These are phyloP conservation scores for Oreonectes daqikongensis DNA, from an alignment of 2,797 vertebrate genomes.

Conservation along the genomic window DNA sequence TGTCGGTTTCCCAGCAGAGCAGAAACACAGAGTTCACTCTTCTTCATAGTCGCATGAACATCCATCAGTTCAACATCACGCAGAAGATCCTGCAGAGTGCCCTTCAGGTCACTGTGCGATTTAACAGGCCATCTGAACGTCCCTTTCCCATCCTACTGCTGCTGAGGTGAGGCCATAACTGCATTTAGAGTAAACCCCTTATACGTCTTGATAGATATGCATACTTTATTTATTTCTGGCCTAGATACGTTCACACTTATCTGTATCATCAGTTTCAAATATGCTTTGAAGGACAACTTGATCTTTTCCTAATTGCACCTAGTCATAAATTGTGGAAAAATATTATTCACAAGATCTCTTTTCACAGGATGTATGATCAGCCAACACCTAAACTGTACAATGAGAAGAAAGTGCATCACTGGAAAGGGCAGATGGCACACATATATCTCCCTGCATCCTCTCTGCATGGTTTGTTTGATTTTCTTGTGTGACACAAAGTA, in stretches of 20 bases:
- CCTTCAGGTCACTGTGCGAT: conserved; percentile 73
- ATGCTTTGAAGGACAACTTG: no score
- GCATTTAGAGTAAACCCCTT: not conserved
- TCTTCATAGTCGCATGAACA: conserved; percentile 65
- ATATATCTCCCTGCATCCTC: conserved; percentile 71
- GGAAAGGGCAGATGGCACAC: conserved; percentile 65
- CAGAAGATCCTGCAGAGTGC: conserved; percentile 68
- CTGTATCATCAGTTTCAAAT: no score
- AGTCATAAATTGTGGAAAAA: not conserved
- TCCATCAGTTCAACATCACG: conserved; percentile 77
- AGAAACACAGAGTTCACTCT: conserved; percentile 58
- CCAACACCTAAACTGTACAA: conserved; percentile 79
- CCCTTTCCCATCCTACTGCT: conserved; percentile 81
- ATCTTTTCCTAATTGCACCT: no score
- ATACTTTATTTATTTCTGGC: no score
- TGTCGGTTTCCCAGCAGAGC: conserved; percentile 56
- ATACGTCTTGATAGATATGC: no score
- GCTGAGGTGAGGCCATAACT: conserved; percentile 72
- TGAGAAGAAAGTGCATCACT: conserved; percentile 68
- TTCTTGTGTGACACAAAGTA: conserved; percentile 3
- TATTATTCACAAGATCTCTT: not conserved
- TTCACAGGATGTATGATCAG: conserved; percentile 75
- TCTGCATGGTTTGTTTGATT: conserved; percentile 66
- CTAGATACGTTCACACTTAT: no score
- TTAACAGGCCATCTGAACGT: conserved; percentile 59